These are phyloP conservation scores for Mormyrops attenuatus DNA, from an alignment of 2,797 vertebrate genomes.

Conservation along the genomic window DNA sequence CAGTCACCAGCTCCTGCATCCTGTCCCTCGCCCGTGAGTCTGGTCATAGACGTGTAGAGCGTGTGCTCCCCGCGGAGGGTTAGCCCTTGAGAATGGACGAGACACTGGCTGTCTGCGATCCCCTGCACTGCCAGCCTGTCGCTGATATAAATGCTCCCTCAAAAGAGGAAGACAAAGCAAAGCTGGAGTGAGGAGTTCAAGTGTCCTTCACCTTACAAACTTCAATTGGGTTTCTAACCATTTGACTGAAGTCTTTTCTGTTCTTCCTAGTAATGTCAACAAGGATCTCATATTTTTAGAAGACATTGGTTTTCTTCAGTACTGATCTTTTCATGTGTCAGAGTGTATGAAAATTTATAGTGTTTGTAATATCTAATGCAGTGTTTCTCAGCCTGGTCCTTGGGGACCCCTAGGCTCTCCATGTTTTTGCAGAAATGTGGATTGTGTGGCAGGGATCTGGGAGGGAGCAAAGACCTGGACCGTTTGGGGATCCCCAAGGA, in stretches of 20 bases:
- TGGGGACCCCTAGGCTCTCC: not conserved
- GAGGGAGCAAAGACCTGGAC: not conserved
- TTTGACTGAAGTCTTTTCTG: not conserved
- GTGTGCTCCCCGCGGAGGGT: not conserved
- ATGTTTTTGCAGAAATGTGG: not conserved
- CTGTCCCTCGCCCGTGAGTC: conserved; percentile 90
- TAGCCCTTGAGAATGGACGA: conserved; percentile 20
- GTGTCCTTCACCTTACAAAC: not conserved
- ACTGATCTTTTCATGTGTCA: not conserved
- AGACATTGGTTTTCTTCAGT: not conserved
- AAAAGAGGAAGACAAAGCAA: conserved; percentile 28
- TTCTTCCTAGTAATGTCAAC: not conserved
- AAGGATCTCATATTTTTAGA: not conserved
- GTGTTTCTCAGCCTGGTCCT: not conserved
- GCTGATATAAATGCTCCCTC: not conserved
- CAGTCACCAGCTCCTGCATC: conserved; percentile 81
- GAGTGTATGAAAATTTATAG: not conserved
- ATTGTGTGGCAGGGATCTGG: not conserved
- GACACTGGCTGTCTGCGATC: conserved; percentile 13
- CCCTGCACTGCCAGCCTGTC: not conserved
- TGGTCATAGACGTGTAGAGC: not conserved
- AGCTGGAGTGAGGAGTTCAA: not conserved
- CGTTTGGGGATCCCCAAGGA: not conserved
- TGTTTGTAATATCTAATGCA: not conserved
- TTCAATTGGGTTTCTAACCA: not conserved